Evolutionary conservation across 2,797 vertebrate genomes (phyloP).

Genomic region (Sebastes vulpes): DNA sequence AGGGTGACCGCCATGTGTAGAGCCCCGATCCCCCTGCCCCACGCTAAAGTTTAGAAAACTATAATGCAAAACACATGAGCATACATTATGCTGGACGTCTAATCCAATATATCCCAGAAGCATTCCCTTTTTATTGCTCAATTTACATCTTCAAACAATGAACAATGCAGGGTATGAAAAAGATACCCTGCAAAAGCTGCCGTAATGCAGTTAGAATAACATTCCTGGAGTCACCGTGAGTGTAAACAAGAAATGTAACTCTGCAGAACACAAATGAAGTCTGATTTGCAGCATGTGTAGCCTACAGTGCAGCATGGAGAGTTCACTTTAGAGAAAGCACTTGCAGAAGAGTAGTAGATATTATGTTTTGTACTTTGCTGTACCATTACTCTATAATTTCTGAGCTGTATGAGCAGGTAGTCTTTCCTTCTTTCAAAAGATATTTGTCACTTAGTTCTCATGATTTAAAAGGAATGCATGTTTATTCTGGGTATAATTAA

Average conservation of each 20-base stretch:
- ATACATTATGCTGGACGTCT: conserved; percentile 55
- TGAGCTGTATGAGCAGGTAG: not conserved
- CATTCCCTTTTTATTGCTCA: conserved; percentile 67
- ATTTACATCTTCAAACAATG: conserved; percentile 69
- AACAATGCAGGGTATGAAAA: conserved; percentile 61
- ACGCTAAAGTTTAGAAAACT: conserved; percentile 45
- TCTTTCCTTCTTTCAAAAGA: not conserved
- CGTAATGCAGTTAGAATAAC: conserved; percentile 62
- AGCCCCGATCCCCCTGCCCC: conserved; percentile 39
- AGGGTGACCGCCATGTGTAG: conserved; percentile 53
- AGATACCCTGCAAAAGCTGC: conserved; percentile 45
- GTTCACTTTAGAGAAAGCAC: not conserved
- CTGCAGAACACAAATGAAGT: conserved; percentile 40
- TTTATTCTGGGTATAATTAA: conserved; percentile 60
- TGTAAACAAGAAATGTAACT: conserved; percentile 65
- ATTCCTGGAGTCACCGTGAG: conserved; percentile 57
- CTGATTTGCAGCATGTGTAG: conserved; percentile 57
- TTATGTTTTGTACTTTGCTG: not conserved
- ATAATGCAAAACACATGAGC: conserved; percentile 71
- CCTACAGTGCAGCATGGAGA: not conserved
- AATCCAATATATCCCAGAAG: conserved; percentile 76
- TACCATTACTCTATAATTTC: not conserved
- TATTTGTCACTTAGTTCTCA: not conserved
- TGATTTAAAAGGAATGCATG: conserved; percentile 3
- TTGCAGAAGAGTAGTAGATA: not conserved